Evolutionary conservation across 2,888 invertebrate genomes (phyloP).

Genomic region (Artemia sp.): DNA sequence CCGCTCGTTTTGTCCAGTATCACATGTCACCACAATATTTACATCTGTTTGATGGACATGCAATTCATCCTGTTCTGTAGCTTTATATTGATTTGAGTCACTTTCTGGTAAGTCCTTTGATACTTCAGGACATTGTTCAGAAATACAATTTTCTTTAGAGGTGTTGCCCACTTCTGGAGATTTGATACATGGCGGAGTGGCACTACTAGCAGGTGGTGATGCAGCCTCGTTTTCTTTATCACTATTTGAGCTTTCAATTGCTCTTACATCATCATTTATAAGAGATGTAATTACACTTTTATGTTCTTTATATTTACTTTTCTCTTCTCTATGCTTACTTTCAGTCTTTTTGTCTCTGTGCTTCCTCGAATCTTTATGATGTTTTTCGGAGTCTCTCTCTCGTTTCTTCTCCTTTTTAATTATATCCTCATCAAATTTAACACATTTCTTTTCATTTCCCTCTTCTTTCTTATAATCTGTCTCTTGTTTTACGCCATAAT

Average conservation of each 20-base stretch:
- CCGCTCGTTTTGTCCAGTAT: too few relatives aligned
- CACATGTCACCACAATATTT: too few relatives aligned
- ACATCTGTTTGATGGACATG: too few relatives aligned
- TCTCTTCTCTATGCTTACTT: neutral
- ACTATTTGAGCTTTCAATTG: neutral
- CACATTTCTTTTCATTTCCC: conserved; percentile 14
- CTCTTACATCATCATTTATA: neutral
- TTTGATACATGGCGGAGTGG: too few relatives aligned
- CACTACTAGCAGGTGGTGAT: too few relatives aligned
- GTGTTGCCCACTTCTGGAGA: too few relatives aligned
- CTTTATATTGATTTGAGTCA: too few relatives aligned
- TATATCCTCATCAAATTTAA: neutral
- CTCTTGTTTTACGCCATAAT: conserved; percentile 20
- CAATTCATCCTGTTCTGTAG: too few relatives aligned
- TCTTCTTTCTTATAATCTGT: conserved; percentile 1
- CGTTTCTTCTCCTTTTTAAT: conserved; percentile 15
- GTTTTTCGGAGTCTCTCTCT: conserved; percentile 10
- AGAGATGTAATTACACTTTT: too few relatives aligned
- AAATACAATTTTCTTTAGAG: too few relatives aligned
- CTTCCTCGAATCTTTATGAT: neutral
- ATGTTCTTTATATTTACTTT: neutral
- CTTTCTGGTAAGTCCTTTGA: too few relatives aligned
- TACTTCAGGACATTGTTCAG: too few relatives aligned
- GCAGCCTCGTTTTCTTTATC: neutral
- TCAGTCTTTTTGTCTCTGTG: conserved; percentile 9